Evolutionary conservation across 2,113 vertebrate species (phyloP).

Genomic region (Coregonus clupeaformis): DNA sequence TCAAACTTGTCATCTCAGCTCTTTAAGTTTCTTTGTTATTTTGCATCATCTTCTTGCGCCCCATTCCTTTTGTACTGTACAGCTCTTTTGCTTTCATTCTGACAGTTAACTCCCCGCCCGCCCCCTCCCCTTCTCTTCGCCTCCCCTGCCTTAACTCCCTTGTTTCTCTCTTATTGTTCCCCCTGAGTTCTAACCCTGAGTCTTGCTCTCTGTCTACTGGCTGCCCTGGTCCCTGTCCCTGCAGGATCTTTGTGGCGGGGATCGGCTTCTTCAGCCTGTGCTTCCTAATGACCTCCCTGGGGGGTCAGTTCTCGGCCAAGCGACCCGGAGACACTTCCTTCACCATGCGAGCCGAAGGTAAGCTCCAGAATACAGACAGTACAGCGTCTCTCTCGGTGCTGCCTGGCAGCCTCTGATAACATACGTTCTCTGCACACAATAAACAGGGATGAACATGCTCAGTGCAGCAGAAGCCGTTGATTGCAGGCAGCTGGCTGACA

Average conservation of each 20-base stretch:
- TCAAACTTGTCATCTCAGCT: no score
- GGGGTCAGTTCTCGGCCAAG: conserved; percentile 91
- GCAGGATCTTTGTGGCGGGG: conserved; percentile 93
- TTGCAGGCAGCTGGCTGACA: conserved; percentile 47
- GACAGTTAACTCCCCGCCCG: neutral
- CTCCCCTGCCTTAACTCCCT: neutral
- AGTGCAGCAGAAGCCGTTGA: conserved; percentile 47
- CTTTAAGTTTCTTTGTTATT: no score
- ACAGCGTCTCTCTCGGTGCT: conserved; percentile 11
- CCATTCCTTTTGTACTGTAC: no score
- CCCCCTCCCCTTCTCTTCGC: neutral
- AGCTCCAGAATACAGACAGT: conserved; percentile 19
- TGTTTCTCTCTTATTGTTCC: neutral
- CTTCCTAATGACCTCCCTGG: conserved; percentile 97
- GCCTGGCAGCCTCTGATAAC: conserved; percentile 15
- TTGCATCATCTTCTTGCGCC: no score
- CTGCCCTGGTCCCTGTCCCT: conserved; percentile 14
- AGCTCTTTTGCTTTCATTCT: no score
- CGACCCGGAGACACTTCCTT: conserved; percentile 90
- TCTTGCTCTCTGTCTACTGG: conserved; percentile 13
- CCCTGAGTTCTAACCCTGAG: conserved; percentile 11
- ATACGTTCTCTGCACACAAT: conserved; percentile 37
- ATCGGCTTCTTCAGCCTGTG: conserved; percentile 97
- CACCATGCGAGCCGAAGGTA: conserved; percentile 93
- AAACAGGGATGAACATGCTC: conserved; percentile 52